These are phyloP conservation scores for Capromys pilorides DNA, from an alignment of 2,797 vertebrate genomes.

Conservation along the genomic window DNA sequence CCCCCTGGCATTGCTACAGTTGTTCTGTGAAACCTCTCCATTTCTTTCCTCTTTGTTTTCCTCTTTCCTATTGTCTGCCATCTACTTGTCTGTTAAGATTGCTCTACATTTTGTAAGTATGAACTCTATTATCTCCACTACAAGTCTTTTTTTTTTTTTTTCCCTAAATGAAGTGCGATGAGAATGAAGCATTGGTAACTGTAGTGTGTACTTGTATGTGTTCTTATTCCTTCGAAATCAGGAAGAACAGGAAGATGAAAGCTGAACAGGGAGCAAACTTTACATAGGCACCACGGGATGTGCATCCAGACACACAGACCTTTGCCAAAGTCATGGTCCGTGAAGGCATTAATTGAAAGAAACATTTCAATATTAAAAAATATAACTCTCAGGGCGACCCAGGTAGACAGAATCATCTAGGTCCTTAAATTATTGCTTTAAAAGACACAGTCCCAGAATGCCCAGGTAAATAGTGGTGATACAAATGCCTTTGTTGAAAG, in stretches of 20 bases:
- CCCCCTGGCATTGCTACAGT: not conserved
- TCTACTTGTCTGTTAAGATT: not conserved
- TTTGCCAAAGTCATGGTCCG: not conserved
- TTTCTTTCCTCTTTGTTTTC: not conserved
- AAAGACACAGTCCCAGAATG: constrained; percentile 7
- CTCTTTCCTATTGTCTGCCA: not conserved
- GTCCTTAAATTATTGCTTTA: not conserved
- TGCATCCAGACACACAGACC: not conserved
- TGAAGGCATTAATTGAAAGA: not conserved
- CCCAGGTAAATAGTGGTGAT: not conserved
- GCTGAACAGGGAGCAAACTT: not conserved
- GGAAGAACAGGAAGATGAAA: not conserved
- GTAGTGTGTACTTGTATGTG: not conserved
- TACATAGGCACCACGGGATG: not conserved
- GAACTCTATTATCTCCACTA: not conserved
- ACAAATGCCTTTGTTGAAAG: constrained; percentile 43
- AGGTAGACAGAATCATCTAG: not conserved
- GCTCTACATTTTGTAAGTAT: not conserved
- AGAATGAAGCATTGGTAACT: not conserved
- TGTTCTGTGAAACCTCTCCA: not conserved
- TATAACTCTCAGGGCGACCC: not conserved
- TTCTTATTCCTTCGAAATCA: not conserved
- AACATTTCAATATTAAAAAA: not conserved
- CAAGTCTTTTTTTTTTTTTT: not conserved
- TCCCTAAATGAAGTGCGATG: not conserved